A percentile compares a stretch with the other conserved stretches of the same genome.
Conservation (phyloP, 2,113 vertebrate species). For the Malurus cyaneus region DNA sequence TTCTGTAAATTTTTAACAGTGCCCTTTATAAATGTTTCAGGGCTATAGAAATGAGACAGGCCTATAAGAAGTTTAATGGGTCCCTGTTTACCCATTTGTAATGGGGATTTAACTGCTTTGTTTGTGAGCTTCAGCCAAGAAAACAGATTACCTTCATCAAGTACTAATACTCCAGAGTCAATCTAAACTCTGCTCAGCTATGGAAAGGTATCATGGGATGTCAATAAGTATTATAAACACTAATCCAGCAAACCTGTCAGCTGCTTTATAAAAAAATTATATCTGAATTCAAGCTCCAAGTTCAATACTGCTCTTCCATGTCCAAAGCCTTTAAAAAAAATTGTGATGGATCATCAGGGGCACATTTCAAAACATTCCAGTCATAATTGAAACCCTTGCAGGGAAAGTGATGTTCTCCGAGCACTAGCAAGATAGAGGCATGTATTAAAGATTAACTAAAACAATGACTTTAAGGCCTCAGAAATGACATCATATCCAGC, state of each 20-base stretch:
- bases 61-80: constrained; percentile 80
- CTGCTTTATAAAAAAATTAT: constrained; percentile 73
- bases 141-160: constrained; percentile 88
- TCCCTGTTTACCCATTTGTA: constrained; percentile 77
- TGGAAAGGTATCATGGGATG: constrained; percentile 75
- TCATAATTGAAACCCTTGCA: constrained; percentile 27
- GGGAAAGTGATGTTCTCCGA: not conserved
- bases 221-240: constrained; percentile 73
- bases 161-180: constrained; percentile 74
- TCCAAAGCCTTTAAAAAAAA: constrained; percentile 58
- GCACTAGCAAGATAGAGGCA: not conserved
- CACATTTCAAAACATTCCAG: constrained; percentile 44
- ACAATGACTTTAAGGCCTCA: not conserved
- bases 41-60: constrained; percentile 74
- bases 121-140: constrained; percentile 79
- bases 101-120: constrained; percentile 83
- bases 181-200: constrained; percentile 71
- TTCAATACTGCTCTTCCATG: constrained; percentile 69
- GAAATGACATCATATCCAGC: not conserved
- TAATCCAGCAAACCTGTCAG: constrained; percentile 77
- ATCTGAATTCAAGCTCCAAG: constrained; percentile 71
- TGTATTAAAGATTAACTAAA: constrained; percentile 9
- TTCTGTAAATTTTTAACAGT: constrained; percentile 80
- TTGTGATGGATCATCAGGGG: constrained; percentile 53
- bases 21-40: constrained; percentile 81